Evolutionary conservation across 2,797 vertebrate species (phyloP).

Genomic region (Gadopsis bispinosus): DNA sequence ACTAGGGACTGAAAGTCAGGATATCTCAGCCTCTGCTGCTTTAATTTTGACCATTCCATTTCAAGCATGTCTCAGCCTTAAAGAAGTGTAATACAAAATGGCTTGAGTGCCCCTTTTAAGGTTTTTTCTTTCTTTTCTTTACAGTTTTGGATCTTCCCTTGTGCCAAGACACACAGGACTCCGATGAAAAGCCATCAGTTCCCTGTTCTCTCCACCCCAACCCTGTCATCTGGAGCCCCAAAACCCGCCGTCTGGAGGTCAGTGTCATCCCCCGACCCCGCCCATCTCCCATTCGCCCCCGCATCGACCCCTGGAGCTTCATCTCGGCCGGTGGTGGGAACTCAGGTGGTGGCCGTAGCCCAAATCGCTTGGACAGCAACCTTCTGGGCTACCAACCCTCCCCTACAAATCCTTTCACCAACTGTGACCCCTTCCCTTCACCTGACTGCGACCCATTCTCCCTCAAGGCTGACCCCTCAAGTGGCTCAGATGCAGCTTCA

Average conservation of each 20-base stretch:
- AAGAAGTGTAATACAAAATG: background rate
- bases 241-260: constrained; percentile 86
- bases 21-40: background rate
- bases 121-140: constrained; percentile 27
- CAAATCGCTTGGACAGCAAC: constrained; percentile 68
- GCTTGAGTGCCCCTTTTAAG: background rate
- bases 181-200: constrained; percentile 77
- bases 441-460: constrained; percentile 86
- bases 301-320: constrained; percentile 94
- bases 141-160: constrained; percentile 85
- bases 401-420: constrained; percentile 85
- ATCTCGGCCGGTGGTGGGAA: constrained; percentile 82
- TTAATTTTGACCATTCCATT: background rate
- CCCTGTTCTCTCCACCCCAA: constrained; percentile 75
- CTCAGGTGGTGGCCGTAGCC: constrained; percentile 49
- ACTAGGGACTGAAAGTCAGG: background rate
- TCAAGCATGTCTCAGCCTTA: background rate
- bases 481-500: constrained; percentile 60
- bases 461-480: constrained; percentile 77
- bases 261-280: constrained; percentile 89
- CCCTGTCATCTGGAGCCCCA: constrained; percentile 86
- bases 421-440: constrained; percentile 83
- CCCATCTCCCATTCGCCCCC: constrained; percentile 88
- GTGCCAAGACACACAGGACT: constrained; percentile 83
- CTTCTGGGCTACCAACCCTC: constrained; percentile 79